Conservation (phyloP, 2,888 invertebrate species). For the Frankliniella fusca region DNA sequence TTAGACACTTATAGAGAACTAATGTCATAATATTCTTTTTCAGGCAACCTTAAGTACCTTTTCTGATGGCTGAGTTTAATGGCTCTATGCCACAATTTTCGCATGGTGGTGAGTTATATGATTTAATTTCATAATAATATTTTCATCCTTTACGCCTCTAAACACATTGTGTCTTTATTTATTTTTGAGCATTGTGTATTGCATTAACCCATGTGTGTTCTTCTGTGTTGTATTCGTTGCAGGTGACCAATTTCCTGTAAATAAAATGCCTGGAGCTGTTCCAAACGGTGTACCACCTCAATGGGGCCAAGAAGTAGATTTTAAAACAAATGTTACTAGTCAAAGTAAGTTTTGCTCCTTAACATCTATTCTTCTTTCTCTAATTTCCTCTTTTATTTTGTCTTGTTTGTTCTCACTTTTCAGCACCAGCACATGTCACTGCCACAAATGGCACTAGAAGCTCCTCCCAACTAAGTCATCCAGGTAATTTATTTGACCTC, state of each 20-base stretch:
- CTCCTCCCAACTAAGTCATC: slow-evolving; percentile 3
- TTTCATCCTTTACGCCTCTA: too few relatives aligned
- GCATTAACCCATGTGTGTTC: neutral
- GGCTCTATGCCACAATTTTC: neutral
- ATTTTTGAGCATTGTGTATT: neutral
- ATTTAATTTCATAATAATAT: neutral
- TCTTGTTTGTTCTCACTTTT: neutral
- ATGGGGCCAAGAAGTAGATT: slow-evolving; percentile 17
- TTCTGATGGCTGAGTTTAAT: neutral
- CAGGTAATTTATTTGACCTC: neutral
- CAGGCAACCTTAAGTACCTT: too few relatives aligned
- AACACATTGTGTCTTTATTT: too few relatives aligned
- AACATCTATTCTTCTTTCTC: neutral
- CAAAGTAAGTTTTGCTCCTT: neutral
- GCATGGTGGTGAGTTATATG: neutral
- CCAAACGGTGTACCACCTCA: slow-evolving; percentile 7
- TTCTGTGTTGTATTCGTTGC: neutral
- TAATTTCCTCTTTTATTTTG: neutral
- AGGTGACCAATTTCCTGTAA: neutral
- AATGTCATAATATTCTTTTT: neutral
- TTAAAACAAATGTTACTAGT: slow-evolving; percentile 8
- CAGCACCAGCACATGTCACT: neutral
- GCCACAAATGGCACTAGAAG: slow-evolving; percentile 2
- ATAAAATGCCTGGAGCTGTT: slow-evolving; percentile 3
- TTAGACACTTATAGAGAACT: neutral